These are phyloP conservation scores for Drosophila pseudoananassae DNA, from an alignment of 1,140 invertebrate species.

Conservation along the genomic window DNA sequence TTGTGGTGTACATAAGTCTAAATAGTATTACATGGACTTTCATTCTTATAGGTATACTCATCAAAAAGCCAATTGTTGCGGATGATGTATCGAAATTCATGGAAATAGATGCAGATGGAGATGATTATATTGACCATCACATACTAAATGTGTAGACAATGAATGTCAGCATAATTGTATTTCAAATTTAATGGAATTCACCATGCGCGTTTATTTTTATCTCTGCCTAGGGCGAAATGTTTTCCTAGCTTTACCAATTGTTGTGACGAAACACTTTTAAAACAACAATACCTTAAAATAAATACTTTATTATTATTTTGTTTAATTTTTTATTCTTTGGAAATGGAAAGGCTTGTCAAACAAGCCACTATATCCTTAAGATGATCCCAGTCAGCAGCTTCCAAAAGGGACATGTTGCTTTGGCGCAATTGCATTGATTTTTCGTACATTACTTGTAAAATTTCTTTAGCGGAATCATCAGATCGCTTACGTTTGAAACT, in stretches of 20 bases:
- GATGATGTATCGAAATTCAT: not conserved
- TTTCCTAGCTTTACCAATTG: too few relatives aligned
- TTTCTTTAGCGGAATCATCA: slow-evolving; percentile 9
- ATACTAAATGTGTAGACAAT: not conserved
- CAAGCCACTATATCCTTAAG: slow-evolving; percentile 22
- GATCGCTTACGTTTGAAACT: slow-evolving; percentile 14
- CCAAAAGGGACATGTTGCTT: not conserved
- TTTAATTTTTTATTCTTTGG: not conserved
- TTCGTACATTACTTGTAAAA: slow-evolving; percentile 33
- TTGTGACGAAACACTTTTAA: too few relatives aligned
- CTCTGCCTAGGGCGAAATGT: too few relatives aligned
- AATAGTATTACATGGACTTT: not conserved
- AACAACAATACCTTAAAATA: too few relatives aligned
- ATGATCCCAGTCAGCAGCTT: slow-evolving; percentile 25
- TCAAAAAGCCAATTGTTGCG: not conserved
- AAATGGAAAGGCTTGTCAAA: slow-evolving; percentile 18
- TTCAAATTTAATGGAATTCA: too few relatives aligned
- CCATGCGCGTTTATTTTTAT: too few relatives aligned
- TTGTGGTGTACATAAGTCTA: not conserved
- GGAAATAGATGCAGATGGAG: not conserved
- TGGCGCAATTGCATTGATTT: slow-evolving; percentile 7
- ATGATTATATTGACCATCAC: not conserved
- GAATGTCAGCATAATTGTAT: not conserved
- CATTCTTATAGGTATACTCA: not conserved
- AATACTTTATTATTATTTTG: too few relatives aligned